Evolutionary conservation across 2,797 vertebrate genomes (phyloP), one percentile per base, ranked within the genome.

Genomic region (Phaenicophaeus curvirostris): DNA sequence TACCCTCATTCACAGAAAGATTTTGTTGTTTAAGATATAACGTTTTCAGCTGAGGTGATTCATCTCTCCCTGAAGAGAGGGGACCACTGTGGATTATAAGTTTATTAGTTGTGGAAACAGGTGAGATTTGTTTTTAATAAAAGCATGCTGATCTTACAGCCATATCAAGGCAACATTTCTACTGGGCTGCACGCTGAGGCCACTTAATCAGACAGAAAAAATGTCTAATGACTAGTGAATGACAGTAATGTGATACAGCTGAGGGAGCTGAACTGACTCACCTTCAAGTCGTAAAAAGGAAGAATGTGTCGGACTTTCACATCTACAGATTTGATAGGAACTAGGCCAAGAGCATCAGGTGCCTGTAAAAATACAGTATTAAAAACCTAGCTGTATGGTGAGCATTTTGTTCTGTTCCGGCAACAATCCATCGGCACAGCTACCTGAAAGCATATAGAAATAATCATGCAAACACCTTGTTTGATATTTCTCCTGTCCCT

Each of bases 281-380:
- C 98, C 97, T 98, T 97, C 87, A 98, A 90, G 31, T 85, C 62
- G 0, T 97, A 96, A 87, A 97, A 98, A 51, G 97, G 94, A 82
- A 97, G 91, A 55, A 85, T 3, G 4, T 97, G 94, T 71, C 82
- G 96, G 20, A 98, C 42, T 93, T 96, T 93, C 92, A 97, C 41
- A 4, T 97, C 94, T 53, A 77, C 68, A 95, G 96, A 25, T 80
- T 80, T 88, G 9, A 98, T 30, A 67, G 98, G 97, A 91, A 98
- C 96, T 11, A 51, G 85, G 85, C 98, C 98, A 95, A 98, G 96
- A 88, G 94, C 96, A 72, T 94, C 95, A 65, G 97, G 96, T 91
- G 96, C 96, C 98, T 98, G 91, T 86, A 96, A 94, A 23, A 87
- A 55, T 11, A 76, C 5, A 65, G 8, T 39, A 42, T 85, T 93